Evolutionary conservation across 2,888 invertebrate genomes (phyloP).

Genomic region (Lycocerus yunnanus): DNA sequence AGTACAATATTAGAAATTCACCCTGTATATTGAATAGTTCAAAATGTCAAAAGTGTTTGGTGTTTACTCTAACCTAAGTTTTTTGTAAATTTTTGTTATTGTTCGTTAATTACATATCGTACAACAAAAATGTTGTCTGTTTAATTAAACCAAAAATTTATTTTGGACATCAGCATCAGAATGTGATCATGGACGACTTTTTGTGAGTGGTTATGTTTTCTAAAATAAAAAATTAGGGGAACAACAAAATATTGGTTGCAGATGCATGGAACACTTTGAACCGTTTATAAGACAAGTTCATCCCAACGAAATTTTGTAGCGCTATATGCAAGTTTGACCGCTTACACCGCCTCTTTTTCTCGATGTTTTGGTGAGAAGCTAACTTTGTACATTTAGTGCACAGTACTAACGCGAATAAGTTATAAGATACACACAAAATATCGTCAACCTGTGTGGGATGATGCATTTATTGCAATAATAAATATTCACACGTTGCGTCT

Average conservation of each 20-base stretch:
- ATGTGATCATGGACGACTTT: conserved; percentile 19
- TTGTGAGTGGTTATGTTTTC: conserved; percentile 15
- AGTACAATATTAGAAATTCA: neutral
- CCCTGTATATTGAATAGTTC: neutral
- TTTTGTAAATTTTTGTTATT: conserved; percentile 4
- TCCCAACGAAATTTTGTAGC: conserved; percentile 74
- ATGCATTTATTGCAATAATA: too few species aligned
- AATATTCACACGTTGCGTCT: too few species aligned
- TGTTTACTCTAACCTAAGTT: neutral
- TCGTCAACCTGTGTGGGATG: too few species aligned
- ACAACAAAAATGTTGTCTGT: conserved; percentile 5
- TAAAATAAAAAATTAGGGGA: neutral
- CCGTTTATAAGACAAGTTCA: conserved; percentile 79
- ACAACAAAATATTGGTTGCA: conserved; percentile 47
- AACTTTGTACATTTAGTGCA: too few species aligned
- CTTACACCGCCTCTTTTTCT: too few species aligned
- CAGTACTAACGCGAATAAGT: too few species aligned
- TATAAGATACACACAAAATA: too few species aligned
- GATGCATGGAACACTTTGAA: conserved; percentile 71
- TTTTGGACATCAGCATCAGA: conserved; percentile 16
- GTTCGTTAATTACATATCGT: neutral
- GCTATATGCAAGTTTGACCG: too few species aligned
- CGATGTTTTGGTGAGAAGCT: too few species aligned
- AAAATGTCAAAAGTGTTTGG: neutral
- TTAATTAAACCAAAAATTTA: conserved; percentile 8